phyloP scores from a whole-genome alignment of 2,888 invertebrate genomes.

The Stegophylla sp. region DNA sequence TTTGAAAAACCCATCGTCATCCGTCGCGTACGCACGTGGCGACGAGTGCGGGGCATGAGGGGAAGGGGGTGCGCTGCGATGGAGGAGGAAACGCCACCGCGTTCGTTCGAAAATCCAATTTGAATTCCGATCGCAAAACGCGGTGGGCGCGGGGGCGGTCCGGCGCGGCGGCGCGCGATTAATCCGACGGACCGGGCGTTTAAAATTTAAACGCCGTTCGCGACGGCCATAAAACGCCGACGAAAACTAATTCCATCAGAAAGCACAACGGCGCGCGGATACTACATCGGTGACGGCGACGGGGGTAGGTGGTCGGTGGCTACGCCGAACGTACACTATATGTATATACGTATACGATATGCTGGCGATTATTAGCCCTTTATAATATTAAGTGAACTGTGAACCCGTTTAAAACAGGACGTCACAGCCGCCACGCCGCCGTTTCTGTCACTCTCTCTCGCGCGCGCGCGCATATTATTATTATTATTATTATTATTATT shows the following conservation, averaged over 20 bases:
- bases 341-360: no score
- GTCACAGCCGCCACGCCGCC: background rate
- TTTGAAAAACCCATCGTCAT: background rate
- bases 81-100: background rate
- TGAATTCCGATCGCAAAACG: constrained; percentile 44
- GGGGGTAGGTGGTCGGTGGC: no score
- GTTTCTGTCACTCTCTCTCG: background rate
- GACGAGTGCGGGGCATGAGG: background rate
- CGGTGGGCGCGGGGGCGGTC: background rate
- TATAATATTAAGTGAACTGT: constrained; percentile 58
- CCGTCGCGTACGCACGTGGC: no score
- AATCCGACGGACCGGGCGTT: constrained; percentile 39
- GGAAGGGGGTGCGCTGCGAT: background rate
- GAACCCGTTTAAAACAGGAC: constrained; percentile 50
- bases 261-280: background rate
- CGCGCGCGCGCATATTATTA: background rate
- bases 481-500: no score
- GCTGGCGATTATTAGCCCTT: constrained; percentile 54
- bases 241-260: constrained; percentile 49
- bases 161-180: constrained; percentile 41
- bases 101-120: constrained; percentile 45
- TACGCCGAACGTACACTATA: no score
- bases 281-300: background rate
- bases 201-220: constrained; percentile 42
- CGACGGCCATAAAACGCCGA: constrained; percentile 48